A percentile compares a stretch with the other conserved stretches of the same genome.
These are phyloP conservation scores for Pterobdella sp. DNA, from an alignment of 2,888 invertebrate genomes.

Conservation along the genomic window DNA sequence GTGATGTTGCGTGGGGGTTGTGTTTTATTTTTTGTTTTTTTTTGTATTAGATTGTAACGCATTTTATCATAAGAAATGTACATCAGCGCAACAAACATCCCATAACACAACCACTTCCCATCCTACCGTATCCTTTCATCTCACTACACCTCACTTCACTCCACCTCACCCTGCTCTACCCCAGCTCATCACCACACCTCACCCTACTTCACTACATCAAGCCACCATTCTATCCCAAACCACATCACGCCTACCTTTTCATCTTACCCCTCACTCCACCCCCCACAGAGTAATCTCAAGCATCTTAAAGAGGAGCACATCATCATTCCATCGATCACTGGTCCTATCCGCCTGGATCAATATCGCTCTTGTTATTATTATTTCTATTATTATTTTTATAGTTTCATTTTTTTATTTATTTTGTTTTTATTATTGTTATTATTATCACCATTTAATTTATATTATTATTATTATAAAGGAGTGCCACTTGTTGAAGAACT, in stretches of 20 bases:
- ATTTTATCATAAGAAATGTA: no score
- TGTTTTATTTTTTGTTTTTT: not conserved
- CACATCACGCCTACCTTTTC: conserved; percentile 57
- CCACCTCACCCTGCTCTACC: conserved; percentile 78
- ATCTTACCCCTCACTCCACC: conserved; percentile 86
- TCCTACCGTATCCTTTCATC: no score
- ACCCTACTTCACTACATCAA: conserved; percentile 66
- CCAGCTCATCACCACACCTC: conserved; percentile 86
- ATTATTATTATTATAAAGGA: conserved; percentile 48
- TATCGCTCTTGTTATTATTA: conserved; percentile 63
- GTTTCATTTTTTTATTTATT: no score
- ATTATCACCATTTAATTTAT: not conserved
- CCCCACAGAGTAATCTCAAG: conserved; percentile 37
- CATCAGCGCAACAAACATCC: no score
- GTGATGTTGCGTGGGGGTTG: not conserved
- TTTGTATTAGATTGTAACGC: no score
- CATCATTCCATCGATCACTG: conserved; percentile 70
- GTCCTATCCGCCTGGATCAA: conserved; percentile 91
- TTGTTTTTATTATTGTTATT: conserved; percentile 10
- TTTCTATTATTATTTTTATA: not conserved
- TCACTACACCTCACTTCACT: conserved; percentile 23
- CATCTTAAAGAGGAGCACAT: conserved; percentile 53
- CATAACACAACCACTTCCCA: no score
- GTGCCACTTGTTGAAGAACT: conserved; percentile 82
- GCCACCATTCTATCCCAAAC: conserved; percentile 36